Conservation (phyloP, 2,113 vertebrate species). For the Halcyon malimbica region DNA sequence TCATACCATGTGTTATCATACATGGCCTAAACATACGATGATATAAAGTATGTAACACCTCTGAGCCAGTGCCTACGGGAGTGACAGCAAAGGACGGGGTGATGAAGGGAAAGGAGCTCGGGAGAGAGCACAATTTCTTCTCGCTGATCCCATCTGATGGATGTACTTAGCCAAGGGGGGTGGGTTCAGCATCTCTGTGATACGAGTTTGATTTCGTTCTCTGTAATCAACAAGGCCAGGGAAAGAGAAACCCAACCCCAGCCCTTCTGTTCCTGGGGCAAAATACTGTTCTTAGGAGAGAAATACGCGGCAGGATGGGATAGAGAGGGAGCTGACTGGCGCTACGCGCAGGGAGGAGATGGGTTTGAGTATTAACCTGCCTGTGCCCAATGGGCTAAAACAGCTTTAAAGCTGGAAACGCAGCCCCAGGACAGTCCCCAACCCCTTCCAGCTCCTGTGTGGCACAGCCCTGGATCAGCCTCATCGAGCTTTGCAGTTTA, state of each 20-base stretch:
- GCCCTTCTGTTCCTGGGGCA: not conserved
- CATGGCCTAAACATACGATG: not conserved
- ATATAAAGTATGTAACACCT: not conserved
- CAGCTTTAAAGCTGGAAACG: not conserved
- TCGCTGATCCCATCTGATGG: not conserved
- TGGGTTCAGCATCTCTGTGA: not conserved
- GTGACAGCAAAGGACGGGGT: not conserved
- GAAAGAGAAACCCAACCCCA: not conserved
- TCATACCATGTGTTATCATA: not conserved
- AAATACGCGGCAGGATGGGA: accelerated
- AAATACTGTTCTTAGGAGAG: accelerated
- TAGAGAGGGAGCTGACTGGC: accelerated
- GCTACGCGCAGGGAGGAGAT: not conserved
- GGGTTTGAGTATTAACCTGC: accelerated
- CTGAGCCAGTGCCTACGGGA: accelerated
- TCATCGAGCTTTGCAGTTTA: accelerated
- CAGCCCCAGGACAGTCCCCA: not conserved
- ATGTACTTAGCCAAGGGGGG: not conserved
- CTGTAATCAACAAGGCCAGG: not conserved
- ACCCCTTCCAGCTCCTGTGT: accelerated
- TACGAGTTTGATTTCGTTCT: not conserved
- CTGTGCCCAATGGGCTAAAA: accelerated
- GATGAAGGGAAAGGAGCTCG: not conserved
- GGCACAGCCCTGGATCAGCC: not conserved
- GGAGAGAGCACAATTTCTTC: not conserved